phyloP scores from a whole-genome alignment of 1,140 invertebrate species.

The Drosophila kepulauana region DNA sequence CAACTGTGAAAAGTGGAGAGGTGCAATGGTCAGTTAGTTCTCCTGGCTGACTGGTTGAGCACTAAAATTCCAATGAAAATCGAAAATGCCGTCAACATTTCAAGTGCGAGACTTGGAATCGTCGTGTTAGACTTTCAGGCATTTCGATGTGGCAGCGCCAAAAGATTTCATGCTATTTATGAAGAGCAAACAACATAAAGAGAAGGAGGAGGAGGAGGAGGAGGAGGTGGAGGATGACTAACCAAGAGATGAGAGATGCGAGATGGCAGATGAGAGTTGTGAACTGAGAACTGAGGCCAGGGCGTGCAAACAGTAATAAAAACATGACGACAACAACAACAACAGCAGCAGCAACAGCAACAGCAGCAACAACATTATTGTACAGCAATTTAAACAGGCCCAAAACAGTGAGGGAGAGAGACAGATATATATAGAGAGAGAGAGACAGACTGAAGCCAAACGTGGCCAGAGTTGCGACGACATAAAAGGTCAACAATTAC shows the following conservation, averaged over 20 bases:
- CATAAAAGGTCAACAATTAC: constrained; percentile 84
- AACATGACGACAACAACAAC: constrained; percentile 72
- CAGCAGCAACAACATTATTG: constrained; percentile 41
- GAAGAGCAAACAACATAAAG: constrained; percentile 68
- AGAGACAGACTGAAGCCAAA: constrained; percentile 59
- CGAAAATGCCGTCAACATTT: constrained; percentile 61
- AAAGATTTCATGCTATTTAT: constrained; percentile 82
- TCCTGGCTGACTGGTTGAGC: background rate
- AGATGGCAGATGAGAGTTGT: background rate
- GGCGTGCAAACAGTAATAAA: constrained; percentile 80
- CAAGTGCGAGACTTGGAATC: constrained; percentile 64
- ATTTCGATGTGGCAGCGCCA: constrained; percentile 73
- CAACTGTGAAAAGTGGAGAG: constrained; percentile 53
- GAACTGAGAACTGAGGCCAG: constrained; percentile 57
- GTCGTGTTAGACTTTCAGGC: constrained; percentile 82
- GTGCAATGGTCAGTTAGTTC: background rate
- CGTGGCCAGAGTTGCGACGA: constrained; percentile 65
- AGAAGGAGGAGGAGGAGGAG: background rate
- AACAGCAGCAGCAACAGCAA: constrained; percentile 60
- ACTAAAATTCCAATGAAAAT: constrained; percentile 78
- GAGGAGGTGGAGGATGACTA: background rate
- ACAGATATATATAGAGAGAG: background rate
- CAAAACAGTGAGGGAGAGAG: constrained; percentile 27
- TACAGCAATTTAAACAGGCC: constrained; percentile 55
- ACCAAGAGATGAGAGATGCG: constrained; percentile 11